Base-by-base conservation (phyloP, 2,888 invertebrate genomes). In the Tiliacea citrago region DNA sequence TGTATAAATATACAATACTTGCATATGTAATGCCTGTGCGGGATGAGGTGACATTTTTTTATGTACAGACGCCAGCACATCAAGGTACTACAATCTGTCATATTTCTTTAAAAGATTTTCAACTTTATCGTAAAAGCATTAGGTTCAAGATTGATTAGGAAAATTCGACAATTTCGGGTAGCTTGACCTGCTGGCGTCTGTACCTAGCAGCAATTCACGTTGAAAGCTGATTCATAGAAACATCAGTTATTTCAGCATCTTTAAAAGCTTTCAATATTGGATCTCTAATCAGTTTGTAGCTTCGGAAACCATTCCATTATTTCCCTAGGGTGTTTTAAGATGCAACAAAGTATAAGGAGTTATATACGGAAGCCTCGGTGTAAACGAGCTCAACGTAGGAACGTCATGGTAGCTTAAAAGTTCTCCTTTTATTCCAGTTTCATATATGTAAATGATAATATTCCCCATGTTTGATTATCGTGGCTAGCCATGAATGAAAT, bases 1-100 rank as follows among this genome's bases (percentile, higher is more conserved):
- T 90, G 89, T 92, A 90, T 88, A 88, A 88, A 85, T 88, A 89
- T 86, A 89, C 83, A 84, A 78, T 77, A 74, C 75, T 68, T 82
- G 79, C 75, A 72, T 73, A 77, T 62, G 49, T 74, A 68, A 74
- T 71, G 55, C 24, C 13, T 49, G n/a, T 21, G 45, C 12, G 49
- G 39, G 75, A 80, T 82, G 75, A 78, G 71, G 75, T 79, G 84
- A 84, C 84, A 82, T 77, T 77, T 68, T 60, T 63, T 68, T 35
- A 62, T 24, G 60, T 57, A n/a, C n/a, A n/a, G n/a, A n/a, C n/a
- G n/a, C n/a, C n/a, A n/a, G n/a, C n/a, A n/a, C n/a, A n/a, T n/a
- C n/a, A n/a, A n/a, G n/a, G n/a, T n/a, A n/a, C n/a, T n/a, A n/a
- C n/a, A n/a, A n/a, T n/a, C n/a, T n/a, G n/a, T n/a, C n/a, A n/a